These are phyloP conservation scores for Phortica variegata DNA, from an alignment of 1,140 invertebrate genomes.

Conservation along the genomic window DNA sequence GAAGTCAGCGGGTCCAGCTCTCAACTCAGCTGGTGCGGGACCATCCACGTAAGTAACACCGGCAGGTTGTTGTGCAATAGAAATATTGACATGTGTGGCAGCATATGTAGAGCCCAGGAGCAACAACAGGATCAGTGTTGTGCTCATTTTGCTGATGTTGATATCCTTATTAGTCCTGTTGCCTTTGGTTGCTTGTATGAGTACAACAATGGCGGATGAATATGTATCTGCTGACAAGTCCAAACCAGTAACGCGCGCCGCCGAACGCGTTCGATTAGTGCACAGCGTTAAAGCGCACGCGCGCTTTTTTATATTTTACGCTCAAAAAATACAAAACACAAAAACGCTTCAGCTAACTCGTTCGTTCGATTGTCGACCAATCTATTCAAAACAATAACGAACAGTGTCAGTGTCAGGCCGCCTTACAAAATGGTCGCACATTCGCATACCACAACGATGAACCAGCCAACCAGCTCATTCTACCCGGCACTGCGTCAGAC, in stretches of 20 bases:
- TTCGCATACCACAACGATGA: not conserved
- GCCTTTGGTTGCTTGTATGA: not conserved
- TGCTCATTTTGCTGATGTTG: conserved; percentile 18
- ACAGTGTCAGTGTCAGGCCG: conserved; percentile 46
- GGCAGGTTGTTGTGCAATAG: conserved; percentile 46
- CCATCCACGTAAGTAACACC: conserved; percentile 46
- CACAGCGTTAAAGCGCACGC: conserved; percentile 24
- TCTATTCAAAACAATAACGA: conserved; percentile 17
- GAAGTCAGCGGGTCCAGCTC: conserved; percentile 28
- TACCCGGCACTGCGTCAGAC: too few relatives aligned
- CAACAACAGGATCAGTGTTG: conserved; percentile 24
- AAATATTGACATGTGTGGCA: conserved; percentile 47
- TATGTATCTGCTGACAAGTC: not conserved
- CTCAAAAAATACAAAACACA: too few relatives aligned
- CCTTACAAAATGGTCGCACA: conserved; percentile 19
- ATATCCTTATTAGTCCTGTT: too few relatives aligned
- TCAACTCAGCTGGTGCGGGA: conserved; percentile 36
- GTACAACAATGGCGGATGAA: too few relatives aligned
- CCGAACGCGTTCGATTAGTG: conserved; percentile 31
- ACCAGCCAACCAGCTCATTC: not conserved
- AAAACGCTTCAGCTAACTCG: conserved; percentile 15
- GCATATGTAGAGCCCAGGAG: conserved; percentile 27
- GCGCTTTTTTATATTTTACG: conserved; percentile 48
- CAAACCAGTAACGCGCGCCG: conserved; percentile 18
- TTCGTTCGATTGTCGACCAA: conserved; percentile 23